Percentiles rank a stretch among this genome's conserved stretches.
Conservation (phyloP, 1,140 invertebrate species). For the Vanessa atalanta region DNA sequence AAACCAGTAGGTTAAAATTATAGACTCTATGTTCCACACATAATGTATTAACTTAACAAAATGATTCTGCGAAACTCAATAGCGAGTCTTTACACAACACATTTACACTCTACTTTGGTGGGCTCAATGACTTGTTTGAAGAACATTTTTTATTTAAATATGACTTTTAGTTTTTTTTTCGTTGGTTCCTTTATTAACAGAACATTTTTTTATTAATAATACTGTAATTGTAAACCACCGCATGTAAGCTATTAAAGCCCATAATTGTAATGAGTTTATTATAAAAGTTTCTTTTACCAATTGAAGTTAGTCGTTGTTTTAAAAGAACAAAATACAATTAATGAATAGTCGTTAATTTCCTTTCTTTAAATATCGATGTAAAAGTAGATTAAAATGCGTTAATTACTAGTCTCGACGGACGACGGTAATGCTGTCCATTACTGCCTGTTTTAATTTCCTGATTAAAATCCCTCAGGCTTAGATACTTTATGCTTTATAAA, state of each 20-base stretch:
- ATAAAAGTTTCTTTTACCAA: neutral
- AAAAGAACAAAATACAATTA: constrained; percentile 8
- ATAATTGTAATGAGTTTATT: neutral
- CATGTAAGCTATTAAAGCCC: neutral
- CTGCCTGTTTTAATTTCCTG: constrained; percentile 8
- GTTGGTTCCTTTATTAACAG: neutral
- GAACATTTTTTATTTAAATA: constrained; percentile 23
- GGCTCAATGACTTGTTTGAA: constrained; percentile 41
- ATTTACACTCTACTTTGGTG: constrained; percentile 49
- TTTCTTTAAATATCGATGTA: constrained; percentile 1
- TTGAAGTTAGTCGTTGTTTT: neutral
- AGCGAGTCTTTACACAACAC: constrained; percentile 62
- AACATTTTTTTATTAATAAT: neutral
- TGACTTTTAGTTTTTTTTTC: constrained; percentile 1
- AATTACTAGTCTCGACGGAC: constrained; percentile 11
- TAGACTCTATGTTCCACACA: constrained; percentile 45
- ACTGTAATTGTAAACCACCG: neutral
- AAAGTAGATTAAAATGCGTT: constrained; percentile 8
- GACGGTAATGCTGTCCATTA: neutral
- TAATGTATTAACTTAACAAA: constrained; percentile 53
- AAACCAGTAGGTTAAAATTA: constrained; percentile 32
- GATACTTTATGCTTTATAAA: neutral
- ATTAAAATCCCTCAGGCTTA: constrained; percentile 1
- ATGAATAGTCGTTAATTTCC: constrained; percentile 13
- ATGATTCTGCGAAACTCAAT: constrained; percentile 58